A percentile compares a stretch with the other conserved stretches of the same genome.
Evolutionary conservation across 2,888 invertebrate genomes (phyloP).

Genomic region (Julus scandinavius): DNA sequence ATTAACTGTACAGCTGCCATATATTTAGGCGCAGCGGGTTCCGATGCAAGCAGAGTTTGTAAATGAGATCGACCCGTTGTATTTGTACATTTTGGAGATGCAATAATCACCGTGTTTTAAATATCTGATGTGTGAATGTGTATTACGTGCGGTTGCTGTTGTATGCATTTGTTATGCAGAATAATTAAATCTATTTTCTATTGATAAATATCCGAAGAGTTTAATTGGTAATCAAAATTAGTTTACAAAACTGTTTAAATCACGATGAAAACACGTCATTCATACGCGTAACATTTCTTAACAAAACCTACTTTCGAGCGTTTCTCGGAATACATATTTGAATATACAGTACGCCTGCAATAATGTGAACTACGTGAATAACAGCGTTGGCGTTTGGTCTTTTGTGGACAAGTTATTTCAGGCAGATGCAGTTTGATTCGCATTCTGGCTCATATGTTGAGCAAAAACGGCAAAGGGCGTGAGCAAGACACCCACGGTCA

Average conservation of each 20-base stretch:
- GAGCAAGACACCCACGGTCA: background rate
- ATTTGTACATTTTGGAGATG: slow-evolving; percentile 27
- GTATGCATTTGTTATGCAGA: background rate
- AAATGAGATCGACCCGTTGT: background rate
- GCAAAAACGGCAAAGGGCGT: background rate
- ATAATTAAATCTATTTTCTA: background rate
- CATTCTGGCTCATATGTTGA: background rate
- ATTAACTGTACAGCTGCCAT: background rate
- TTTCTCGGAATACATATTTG: no score
- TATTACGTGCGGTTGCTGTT: background rate
- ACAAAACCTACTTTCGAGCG: no score
- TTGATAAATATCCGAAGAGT: background rate
- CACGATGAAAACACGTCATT: no score
- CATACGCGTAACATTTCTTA: no score
- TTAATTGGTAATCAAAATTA: no score
- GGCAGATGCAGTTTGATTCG: background rate
- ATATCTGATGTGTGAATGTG: background rate
- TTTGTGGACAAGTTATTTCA: background rate
- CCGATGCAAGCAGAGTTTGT: background rate
- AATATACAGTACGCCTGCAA: no score
- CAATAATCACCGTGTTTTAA: slow-evolving; percentile 9
- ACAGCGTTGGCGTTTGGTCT: background rate
- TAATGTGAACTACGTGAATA: no score
- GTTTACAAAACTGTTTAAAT: no score
- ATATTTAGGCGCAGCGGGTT: background rate